These are phyloP conservation scores for Halichoeres trimaculatus DNA, from an alignment of 2,113 vertebrate species.

Conservation along the genomic window DNA sequence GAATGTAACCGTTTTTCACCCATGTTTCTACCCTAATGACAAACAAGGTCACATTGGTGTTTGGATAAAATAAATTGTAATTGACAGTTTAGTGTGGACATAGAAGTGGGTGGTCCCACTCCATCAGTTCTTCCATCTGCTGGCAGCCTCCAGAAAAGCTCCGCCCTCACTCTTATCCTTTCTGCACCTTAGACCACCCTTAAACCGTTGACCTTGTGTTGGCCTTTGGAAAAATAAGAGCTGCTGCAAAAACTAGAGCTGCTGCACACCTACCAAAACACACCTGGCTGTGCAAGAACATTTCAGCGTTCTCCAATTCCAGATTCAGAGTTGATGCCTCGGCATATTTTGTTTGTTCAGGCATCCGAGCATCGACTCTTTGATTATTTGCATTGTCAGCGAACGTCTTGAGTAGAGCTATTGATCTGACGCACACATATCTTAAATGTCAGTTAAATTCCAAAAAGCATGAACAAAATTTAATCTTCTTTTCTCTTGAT, in stretches of 20 bases:
- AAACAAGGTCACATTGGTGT: neutral
- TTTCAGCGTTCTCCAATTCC: conserved; percentile 11
- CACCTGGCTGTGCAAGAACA: conserved; percentile 28
- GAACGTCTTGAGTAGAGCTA: neutral
- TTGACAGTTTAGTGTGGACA: conserved; percentile 9
- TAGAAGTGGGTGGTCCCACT: conserved; percentile 55
- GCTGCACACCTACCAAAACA: conserved; percentile 67
- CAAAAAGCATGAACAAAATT: neutral
- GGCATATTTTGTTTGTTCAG: conserved; percentile 17
- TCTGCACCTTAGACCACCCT: conserved; percentile 65
- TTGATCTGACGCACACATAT: neutral
- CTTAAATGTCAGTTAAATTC: neutral
- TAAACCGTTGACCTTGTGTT: conserved; percentile 69
- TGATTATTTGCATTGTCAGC: neutral
- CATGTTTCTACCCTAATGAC: neutral
- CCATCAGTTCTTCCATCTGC: conserved; percentile 50
- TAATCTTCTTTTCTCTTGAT: neutral
- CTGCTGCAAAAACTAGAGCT: conserved; percentile 28
- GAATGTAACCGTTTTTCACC: too few relatives aligned
- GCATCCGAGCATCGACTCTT: conserved; percentile 3
- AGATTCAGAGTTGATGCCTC: conserved; percentile 19
- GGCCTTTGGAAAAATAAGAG: conserved; percentile 58
- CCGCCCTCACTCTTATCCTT: conserved; percentile 25
- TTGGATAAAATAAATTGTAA: conserved; percentile 16
- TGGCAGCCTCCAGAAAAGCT: conserved; percentile 26